Evolutionary conservation across 2,888 invertebrate species (phyloP).

Genomic region (Crocallis elinguaria): DNA sequence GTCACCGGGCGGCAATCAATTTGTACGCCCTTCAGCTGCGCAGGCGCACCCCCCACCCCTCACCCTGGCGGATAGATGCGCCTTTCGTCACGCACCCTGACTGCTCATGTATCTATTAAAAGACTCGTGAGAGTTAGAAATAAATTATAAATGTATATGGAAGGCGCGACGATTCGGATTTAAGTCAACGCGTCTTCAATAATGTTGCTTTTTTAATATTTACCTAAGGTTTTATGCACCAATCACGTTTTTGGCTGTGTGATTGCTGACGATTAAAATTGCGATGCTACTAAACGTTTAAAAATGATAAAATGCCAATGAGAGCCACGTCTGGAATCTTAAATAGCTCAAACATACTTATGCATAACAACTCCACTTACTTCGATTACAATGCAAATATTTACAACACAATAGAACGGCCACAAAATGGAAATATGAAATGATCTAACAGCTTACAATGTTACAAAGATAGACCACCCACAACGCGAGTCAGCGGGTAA

Average conservation of each 20-base stretch:
- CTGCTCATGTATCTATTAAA: conserved; percentile 56
- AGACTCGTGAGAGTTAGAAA: conserved; percentile 37
- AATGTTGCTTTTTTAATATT: no score
- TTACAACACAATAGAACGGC: conserved; percentile 13
- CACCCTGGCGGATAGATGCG: conserved; percentile 57
- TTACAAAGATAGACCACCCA: conserved; percentile 64
- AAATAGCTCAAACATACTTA: background rate
- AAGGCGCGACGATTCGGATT: conserved; percentile 17
- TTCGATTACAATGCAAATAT: conserved; percentile 19
- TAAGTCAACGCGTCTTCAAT: conserved; percentile 7
- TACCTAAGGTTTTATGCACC: no score
- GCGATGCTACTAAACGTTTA: no score
- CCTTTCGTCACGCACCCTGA: conserved; percentile 76
- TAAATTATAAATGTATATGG: conserved; percentile 31
- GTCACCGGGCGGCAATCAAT: conserved; percentile 78
- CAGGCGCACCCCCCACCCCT: conserved; percentile 51
- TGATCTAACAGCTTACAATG: conserved; percentile 36
- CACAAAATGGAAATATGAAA: conserved; percentile 32
- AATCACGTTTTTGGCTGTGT: no score
- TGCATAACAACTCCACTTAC: conserved; percentile 2
- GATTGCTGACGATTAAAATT: no score
- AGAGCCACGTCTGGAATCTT: no score
- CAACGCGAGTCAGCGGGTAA: conserved; percentile 57
- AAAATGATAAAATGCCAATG: no score
- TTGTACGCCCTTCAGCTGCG: conserved; percentile 74